These are phyloP conservation scores for Drosophila paramelanica DNA, from an alignment of 2,888 invertebrate species.

Conservation along the genomic window DNA sequence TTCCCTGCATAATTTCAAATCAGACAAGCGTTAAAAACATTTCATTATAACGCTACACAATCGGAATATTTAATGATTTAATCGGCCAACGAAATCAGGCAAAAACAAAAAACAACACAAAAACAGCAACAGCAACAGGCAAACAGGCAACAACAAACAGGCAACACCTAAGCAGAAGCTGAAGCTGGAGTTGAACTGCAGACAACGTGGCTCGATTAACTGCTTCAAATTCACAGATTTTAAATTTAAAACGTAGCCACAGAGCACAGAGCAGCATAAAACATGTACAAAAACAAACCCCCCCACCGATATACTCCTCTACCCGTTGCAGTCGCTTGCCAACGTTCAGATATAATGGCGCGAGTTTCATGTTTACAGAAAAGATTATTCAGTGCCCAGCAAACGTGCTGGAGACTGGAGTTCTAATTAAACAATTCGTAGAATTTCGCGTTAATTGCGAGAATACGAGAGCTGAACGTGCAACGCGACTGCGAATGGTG, in stretches of 20 bases:
- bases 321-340: conserved; percentile 13
- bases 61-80: conserved; percentile 85
- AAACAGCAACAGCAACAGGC: conserved; percentile 33
- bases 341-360: conserved; percentile 80
- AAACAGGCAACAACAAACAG: conserved; percentile 45
- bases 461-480: conserved; percentile 83
- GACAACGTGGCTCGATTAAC: conserved; percentile 80
- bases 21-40: conserved; percentile 84
- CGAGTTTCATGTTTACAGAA: conserved; percentile 84
- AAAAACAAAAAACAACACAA: conserved; percentile 26
- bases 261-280: conserved; percentile 34
- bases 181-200: conserved; percentile 36
- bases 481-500: conserved; percentile 46
- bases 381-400: conserved; percentile 76
- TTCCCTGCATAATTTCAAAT: conserved; percentile 84
- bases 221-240: conserved; percentile 83
- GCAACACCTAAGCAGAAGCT: conserved; percentile 72
- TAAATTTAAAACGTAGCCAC: conserved; percentile 80
- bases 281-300: conserved; percentile 43
- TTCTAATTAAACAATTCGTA: conserved; percentile 86
- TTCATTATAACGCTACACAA: conserved; percentile 85
- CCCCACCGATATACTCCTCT: conserved; percentile 18
- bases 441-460: conserved; percentile 86
- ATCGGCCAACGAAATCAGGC: conserved; percentile 72
- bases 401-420: conserved; percentile 68